Conservation (phyloP, 2,888 invertebrate genomes). For the Meandrusa payeni region DNA sequence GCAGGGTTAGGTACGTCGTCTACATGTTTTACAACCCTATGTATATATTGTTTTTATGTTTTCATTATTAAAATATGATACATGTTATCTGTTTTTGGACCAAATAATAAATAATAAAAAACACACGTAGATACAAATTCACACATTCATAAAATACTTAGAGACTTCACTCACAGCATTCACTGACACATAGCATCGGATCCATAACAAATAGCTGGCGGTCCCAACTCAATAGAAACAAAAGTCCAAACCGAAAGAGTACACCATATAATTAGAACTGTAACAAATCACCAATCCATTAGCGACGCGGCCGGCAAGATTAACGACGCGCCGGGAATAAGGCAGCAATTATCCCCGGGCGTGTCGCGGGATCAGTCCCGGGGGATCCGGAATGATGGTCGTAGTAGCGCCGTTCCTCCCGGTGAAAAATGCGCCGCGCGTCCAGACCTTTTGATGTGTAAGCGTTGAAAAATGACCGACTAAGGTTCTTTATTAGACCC, state of each 20-base stretch:
- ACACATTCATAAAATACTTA: no score
- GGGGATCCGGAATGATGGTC: conserved; percentile 39
- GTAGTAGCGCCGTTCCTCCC: conserved; percentile 31
- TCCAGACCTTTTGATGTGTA: conserved; percentile 33
- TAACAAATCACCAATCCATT: conserved; percentile 67
- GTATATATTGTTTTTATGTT: no score
- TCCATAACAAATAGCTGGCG: neutral
- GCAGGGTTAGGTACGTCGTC: no score
- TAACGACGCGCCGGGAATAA: conserved; percentile 55
- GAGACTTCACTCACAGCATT: no score
- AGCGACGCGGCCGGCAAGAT: conserved; percentile 55
- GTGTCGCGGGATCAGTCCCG: conserved; percentile 38
- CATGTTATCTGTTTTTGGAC: no score
- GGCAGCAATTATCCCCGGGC: conserved; percentile 58
- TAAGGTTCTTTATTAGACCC: conserved; percentile 29
- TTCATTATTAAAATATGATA: no score
- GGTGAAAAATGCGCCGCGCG: conserved; percentile 33
- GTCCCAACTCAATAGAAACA: neutral
- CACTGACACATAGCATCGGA: neutral
- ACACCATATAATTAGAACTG: conserved; percentile 44
- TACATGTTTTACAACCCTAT: no score
- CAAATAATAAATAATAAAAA: no score
- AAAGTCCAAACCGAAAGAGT: conserved; percentile 23
- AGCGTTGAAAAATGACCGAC: conserved; percentile 35
- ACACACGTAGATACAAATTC: no score